phyloP scores from a whole-genome alignment of 2,113 vertebrate species.

The Sula dactylatra region DNA sequence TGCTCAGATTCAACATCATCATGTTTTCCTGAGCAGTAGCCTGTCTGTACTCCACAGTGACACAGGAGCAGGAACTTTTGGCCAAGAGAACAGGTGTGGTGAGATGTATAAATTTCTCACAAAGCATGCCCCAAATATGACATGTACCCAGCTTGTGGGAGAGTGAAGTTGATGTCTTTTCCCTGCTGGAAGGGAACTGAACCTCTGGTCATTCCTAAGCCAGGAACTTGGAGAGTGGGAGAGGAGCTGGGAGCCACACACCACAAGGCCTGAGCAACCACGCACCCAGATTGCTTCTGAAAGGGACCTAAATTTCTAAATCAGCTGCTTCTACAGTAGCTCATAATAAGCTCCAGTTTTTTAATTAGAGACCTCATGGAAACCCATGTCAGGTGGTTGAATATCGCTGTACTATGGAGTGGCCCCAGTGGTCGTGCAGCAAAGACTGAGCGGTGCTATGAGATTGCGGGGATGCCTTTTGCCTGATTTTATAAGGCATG shows the following conservation, averaged over 20 bases:
- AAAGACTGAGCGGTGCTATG: not conserved
- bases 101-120: not conserved
- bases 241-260: not conserved
- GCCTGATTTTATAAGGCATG: not conserved
- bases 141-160: not conserved
- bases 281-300: not conserved
- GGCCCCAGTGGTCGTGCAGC: not conserved
- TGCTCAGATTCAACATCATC: not conserved
- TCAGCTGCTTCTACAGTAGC: not conserved
- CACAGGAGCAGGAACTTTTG: not conserved
- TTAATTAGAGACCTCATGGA: not conserved
- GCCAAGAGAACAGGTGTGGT: not conserved
- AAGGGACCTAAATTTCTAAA: not conserved
- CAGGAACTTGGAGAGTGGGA: rapidly evolving
- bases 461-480: not conserved
- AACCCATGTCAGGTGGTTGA: not conserved
- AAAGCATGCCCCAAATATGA: not conserved
- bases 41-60: not conserved
- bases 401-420: rapidly evolving
- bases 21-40: not conserved
- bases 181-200: not conserved
- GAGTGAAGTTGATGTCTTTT: not conserved
- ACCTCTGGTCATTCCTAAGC: not conserved
- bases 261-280: not conserved
- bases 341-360: not conserved